A percentile compares a stretch with the other conserved stretches of the same genome.
phyloP scores from a whole-genome alignment of 2,797 vertebrate species.

The Takifugu ocellatus region DNA sequence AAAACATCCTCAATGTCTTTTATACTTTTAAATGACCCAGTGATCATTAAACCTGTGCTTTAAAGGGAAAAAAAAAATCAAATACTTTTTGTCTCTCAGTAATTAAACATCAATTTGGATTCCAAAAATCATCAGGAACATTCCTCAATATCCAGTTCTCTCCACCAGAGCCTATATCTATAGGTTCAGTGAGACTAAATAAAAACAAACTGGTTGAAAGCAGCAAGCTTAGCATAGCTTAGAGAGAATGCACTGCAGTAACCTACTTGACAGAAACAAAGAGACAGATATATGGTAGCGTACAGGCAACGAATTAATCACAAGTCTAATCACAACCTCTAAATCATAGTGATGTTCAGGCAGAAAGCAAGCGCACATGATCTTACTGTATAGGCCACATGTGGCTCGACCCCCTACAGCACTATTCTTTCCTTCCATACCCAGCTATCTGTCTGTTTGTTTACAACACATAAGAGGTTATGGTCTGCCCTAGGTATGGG shows the following conservation, averaged over 20 bases:
- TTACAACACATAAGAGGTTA: conserved; percentile 64
- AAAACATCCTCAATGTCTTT: no score
- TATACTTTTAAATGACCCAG: no score
- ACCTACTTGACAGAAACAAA: conserved; percentile 19
- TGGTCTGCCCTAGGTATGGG: conserved; percentile 49
- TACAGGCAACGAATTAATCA: conserved; percentile 23
- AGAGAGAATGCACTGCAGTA: not conserved
- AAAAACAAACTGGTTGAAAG: not conserved
- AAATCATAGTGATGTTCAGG: conserved; percentile 16
- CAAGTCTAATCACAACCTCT: conserved; percentile 15
- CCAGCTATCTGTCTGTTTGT: conserved; percentile 50
- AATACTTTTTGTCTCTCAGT: no score
- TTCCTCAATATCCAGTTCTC: no score
- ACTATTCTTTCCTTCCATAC: conserved; percentile 28
- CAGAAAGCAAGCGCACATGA: conserved; percentile 18
- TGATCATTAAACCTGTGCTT: no score
- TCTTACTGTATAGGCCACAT: conserved; percentile 42
- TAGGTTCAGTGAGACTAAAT: not conserved
- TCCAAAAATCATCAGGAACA: no score
- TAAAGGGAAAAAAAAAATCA: no score
- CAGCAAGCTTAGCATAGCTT: not conserved
- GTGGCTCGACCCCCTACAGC: conserved; percentile 43
- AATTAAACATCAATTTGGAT: no score
- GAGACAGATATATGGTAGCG: conserved; percentile 4
- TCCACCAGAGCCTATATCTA: no score